Evolutionary conservation across 1,140 invertebrate species (phyloP).

Genomic region (Helicoverpa armigera): DNA sequence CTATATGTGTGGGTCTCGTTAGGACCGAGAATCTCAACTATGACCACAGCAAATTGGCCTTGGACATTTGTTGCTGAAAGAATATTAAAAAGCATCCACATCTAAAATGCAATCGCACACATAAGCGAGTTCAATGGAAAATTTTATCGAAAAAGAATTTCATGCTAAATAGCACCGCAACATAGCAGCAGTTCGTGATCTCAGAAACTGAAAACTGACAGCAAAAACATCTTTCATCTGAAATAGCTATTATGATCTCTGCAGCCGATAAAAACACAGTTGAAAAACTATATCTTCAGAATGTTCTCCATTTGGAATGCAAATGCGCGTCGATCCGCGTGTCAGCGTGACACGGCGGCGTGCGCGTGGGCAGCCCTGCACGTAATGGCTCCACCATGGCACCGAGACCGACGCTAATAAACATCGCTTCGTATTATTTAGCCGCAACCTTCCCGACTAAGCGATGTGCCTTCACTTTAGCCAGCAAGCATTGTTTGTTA

Average conservation of each 20-base stretch:
- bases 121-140: too few species aligned
- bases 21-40: neutral
- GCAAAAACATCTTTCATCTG: too few species aligned
- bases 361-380: constrained; percentile 15
- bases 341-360: constrained; percentile 13
- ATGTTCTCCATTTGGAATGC: constrained; percentile 15
- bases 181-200: too few species aligned
- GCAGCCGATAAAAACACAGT: neutral
- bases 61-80: too few species aligned
- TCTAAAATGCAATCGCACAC: too few species aligned
- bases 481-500: neutral
- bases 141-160: too few species aligned
- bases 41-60: too few species aligned
- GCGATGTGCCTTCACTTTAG: constrained; percentile 8
- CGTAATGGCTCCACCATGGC: neutral
- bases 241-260: too few species aligned
- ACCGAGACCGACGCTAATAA: constrained; percentile 21
- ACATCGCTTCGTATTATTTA: constrained; percentile 25
- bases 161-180: too few species aligned
- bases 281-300: neutral
- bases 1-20: neutral
- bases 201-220: too few species aligned
- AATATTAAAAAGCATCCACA: too few species aligned
- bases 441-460: neutral
- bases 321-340: constrained; percentile 22